phyloP scores from a whole-genome alignment of 2,113 vertebrate genomes.

The Rhabdomys dilectus region DNA sequence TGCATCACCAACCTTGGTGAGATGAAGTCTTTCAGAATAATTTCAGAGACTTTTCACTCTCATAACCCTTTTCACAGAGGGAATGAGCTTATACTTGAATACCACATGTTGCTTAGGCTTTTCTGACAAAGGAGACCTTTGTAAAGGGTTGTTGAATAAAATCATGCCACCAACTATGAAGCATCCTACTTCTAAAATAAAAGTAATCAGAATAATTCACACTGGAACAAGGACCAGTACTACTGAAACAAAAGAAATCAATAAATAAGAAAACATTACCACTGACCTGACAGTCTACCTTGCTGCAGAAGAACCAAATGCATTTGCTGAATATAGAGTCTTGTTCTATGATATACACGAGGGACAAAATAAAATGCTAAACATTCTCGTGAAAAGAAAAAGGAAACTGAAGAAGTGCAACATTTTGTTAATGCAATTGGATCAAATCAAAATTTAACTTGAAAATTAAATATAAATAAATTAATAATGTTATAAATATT shows the following conservation, averaged over 20 bases:
- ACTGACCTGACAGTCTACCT: neutral
- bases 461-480: neutral
- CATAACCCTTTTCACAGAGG: neutral
- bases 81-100: neutral
- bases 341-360: neutral
- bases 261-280: neutral
- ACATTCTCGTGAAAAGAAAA: neutral
- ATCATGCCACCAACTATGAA: neutral
- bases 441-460: conserved; percentile 24
- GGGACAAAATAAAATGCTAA: neutral
- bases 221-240: neutral
- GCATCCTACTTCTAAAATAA: neutral
- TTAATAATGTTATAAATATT: neutral
- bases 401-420: neutral
- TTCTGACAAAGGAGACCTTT: neutral
- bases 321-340: neutral
- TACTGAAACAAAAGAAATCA: neutral
- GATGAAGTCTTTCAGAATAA: neutral
- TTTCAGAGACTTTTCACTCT: neutral
- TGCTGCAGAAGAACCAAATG: neutral
- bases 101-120: neutral
- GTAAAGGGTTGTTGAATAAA: neutral
- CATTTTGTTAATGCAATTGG: neutral
- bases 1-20: neutral
- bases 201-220: neutral